Evolutionary conservation across 2,888 invertebrate genomes (phyloP).

Genomic region (Rhagophthalmus giganteus): DNA sequence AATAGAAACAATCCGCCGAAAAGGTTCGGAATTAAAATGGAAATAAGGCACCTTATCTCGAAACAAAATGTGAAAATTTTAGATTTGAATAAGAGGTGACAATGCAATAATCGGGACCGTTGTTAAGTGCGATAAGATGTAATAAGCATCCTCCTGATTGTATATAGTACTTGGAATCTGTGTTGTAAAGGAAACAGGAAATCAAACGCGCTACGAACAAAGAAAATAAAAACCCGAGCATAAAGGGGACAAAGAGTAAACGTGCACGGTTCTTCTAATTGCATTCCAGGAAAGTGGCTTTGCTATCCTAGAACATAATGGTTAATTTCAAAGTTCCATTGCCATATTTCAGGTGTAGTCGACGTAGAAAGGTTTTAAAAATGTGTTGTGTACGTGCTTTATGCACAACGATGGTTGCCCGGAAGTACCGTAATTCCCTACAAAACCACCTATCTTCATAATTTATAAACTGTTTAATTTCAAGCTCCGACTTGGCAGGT

Average conservation of each 20-base stretch:
- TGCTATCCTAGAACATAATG: constrained; percentile 15
- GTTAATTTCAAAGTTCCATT: constrained; percentile 17
- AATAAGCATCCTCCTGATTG: no score
- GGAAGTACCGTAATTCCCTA: background rate
- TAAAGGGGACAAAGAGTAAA: constrained; percentile 1
- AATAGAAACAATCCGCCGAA: no score
- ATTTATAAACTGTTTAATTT: background rate
- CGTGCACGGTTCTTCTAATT: constrained; percentile 12
- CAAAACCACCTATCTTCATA: background rate
- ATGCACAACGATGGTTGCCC: background rate
- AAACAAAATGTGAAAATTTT: no score
- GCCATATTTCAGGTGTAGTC: constrained; percentile 14
- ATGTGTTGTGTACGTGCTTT: constrained; percentile 2
- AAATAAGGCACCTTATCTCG: no score
- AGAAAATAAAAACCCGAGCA: background rate
- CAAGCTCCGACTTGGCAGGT: no score
- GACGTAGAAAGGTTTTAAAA: constrained; percentile 7
- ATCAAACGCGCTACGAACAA: no score
- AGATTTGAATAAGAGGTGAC: no score
- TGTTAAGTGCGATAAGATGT: no score
- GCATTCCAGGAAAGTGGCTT: constrained; percentile 14
- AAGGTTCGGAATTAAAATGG: no score
- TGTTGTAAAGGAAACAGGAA: no score
- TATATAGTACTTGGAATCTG: no score
- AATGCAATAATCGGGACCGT: no score